These are phyloP conservation scores for Penaeus japonicus DNA, from an alignment of 1,140 invertebrate genomes.

Conservation along the genomic window DNA sequence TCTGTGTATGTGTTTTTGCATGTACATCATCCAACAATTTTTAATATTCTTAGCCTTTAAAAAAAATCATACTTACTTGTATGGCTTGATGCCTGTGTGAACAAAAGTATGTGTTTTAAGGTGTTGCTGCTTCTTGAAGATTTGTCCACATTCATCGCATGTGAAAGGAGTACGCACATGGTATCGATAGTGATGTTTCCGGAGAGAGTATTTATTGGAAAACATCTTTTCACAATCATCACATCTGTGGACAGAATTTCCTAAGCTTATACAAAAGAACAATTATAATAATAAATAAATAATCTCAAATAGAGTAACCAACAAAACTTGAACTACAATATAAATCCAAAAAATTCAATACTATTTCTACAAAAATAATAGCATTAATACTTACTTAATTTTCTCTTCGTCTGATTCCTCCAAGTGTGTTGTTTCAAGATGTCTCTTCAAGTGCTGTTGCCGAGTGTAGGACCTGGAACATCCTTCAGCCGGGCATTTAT, in stretches of 20 bases:
- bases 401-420: background rate
- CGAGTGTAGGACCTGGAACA: slow-evolving; percentile 19
- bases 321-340: background rate
- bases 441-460: slow-evolving; percentile 21
- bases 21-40: too few species aligned
- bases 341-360: background rate
- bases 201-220: slow-evolving; percentile 27
- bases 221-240: slow-evolving; percentile 29
- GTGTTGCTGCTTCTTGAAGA: slow-evolving; percentile 55
- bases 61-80: slow-evolving; percentile 32
- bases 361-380: too few species aligned
- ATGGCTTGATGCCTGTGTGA: slow-evolving; percentile 44
- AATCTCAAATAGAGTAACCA: too few species aligned
- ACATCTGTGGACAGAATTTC: slow-evolving; percentile 24
- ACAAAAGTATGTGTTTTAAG: slow-evolving; percentile 43
- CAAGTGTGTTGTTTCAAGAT: slow-evolving; percentile 2
- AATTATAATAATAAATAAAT: background rate
- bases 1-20: too few species aligned
- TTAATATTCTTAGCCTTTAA: too few species aligned
- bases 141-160: slow-evolving; percentile 39
- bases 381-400: background rate
- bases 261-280: background rate
- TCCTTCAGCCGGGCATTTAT: slow-evolving; percentile 1
- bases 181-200: slow-evolving; percentile 25
- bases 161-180: slow-evolving; percentile 34